Conservation (phyloP, 2,113 vertebrate species). For the Odontophorus gujanensis region DNA sequence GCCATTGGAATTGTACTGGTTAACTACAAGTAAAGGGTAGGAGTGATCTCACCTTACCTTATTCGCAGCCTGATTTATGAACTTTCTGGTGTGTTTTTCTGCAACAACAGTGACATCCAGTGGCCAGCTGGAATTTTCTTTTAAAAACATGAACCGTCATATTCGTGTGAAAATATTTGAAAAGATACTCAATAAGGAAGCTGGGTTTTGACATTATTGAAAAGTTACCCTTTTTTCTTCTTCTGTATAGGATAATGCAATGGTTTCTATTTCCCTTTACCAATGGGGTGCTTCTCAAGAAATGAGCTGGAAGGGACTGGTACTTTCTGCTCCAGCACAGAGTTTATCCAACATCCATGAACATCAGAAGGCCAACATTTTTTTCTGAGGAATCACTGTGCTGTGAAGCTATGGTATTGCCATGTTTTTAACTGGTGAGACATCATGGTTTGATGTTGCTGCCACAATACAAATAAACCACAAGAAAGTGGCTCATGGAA, state of each 20-base stretch:
- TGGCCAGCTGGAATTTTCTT: constrained; percentile 25
- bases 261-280: background rate
- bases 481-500: background rate
- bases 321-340: background rate
- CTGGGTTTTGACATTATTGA: background rate
- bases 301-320: rapidly evolving
- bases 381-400: background rate
- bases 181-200: background rate
- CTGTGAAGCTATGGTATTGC: background rate
- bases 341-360: background rate
- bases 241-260: background rate
- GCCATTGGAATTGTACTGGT: rapidly evolving
- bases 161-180: background rate
- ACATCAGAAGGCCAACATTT: background rate
- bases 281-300: background rate
- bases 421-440: background rate
- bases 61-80: constrained; percentile 26
- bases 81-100: background rate
- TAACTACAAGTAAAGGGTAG: background rate
- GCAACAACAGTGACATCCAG: constrained; percentile 70
- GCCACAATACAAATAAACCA: background rate
- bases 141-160: rapidly evolving
- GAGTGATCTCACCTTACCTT: background rate
- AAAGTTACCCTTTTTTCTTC: background rate
- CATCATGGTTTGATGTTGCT: background rate